phyloP scores from a whole-genome alignment of 2,113 vertebrate species.

The Mastomys natalensis region DNA sequence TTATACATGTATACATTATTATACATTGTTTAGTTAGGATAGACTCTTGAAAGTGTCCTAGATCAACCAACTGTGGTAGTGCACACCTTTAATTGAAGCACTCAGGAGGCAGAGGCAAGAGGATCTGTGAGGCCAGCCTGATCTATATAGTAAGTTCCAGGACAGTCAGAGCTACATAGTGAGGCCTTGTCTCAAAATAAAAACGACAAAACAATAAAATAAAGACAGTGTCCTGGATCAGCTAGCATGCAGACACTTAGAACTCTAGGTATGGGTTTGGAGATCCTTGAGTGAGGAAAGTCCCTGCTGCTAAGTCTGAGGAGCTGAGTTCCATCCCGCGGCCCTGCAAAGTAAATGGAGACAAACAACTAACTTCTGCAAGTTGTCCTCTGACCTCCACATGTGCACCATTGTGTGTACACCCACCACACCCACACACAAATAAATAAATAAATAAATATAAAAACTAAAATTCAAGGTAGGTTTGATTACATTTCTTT shows the following conservation, averaged over 20 bases:
- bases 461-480: not conserved
- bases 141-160: not conserved
- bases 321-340: not conserved
- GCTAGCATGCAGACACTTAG: not conserved
- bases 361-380: too few relatives aligned
- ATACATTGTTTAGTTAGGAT: not conserved
- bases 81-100: not conserved
- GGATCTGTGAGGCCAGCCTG: not conserved
- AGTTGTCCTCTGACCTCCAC: not conserved
- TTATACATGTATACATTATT: too few relatives aligned
- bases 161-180: not conserved
- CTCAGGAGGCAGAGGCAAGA: not conserved
- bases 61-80: not conserved
- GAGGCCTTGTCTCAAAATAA: not conserved
- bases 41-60: not conserved
- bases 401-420: not conserved
- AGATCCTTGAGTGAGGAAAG: not conserved
- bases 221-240: not conserved
- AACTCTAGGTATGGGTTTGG: not conserved
- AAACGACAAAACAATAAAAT: not conserved
- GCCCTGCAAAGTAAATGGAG: not conserved
- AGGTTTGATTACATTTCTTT: constrained; percentile 3
- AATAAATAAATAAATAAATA: not conserved
- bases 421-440: not conserved
- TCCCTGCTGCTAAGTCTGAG: not conserved